Conservation (phyloP, 2,113 vertebrate genomes). For the Ceuthmochares aereus region DNA sequence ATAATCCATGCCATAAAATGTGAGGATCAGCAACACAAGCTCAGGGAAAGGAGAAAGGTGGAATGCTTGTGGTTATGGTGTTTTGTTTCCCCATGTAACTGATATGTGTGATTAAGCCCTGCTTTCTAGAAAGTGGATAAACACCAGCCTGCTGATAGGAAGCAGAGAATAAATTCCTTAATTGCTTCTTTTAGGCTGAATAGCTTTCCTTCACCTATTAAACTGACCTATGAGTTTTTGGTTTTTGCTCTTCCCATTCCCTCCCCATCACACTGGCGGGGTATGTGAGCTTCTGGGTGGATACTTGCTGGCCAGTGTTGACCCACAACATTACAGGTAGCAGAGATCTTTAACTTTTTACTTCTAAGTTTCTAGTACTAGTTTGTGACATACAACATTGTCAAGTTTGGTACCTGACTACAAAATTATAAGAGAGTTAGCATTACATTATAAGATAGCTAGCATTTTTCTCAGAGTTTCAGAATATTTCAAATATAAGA, state of each 20-base stretch:
- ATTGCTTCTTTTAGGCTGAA: rapidly evolving
- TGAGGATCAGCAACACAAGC: not conserved
- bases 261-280: not conserved
- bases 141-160: not conserved
- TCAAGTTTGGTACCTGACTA: not conserved
- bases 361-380: not conserved
- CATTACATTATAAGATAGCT: not conserved
- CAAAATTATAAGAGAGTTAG: too few relatives aligned
- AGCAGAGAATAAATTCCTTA: not conserved
- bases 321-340: not conserved
- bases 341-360: not conserved
- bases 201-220: not conserved
- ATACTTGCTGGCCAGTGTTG: not conserved
- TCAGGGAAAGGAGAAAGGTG: not conserved
- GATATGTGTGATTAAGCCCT: too few relatives aligned
- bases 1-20: rapidly evolving
- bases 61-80: not conserved
- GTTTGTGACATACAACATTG: not conserved
- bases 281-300: rapidly evolving
- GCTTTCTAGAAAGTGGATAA: not conserved
- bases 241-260: not conserved
- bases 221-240: not conserved
- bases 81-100: not conserved
- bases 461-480: not conserved
- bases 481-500: not conserved